Base-by-base conservation (phyloP, 2,113 vertebrate genomes). In the Syrrhaptes paradoxus region DNA sequence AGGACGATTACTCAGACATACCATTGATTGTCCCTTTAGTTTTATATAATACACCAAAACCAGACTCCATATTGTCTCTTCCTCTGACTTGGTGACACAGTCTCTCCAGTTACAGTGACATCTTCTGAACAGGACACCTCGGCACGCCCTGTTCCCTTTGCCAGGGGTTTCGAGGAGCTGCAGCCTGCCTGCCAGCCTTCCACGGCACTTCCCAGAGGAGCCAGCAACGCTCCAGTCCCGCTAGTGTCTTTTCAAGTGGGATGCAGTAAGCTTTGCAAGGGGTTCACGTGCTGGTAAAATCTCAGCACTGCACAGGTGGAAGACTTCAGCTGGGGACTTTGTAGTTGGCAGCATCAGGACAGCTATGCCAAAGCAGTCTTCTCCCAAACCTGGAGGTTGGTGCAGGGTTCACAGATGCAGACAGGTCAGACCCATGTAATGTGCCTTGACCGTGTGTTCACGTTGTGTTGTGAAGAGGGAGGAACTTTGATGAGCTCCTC, bases 271-370 rank as follows among this genome's bases (percentile, higher is more conserved):
- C 46, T 81, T 41, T 52, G 48, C 6, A 10, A 74, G 55, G 43
- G 16, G 15, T 68, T 43, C 31, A 4, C 0, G 0, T 48, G 55
- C n/a, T 51, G 36, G 45, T 13, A 51, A 46, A 55, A 26, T 26
- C 46, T 67, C 28, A 32, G 52, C 19, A 2, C 36, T 34, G 43
- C 63, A 5, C 6, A 5, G 28, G 29, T 7, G 17, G 51, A 24
- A 73, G 72, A 29, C 46, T 36, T 41, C n/a, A 70, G 51, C 68
- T 55, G 70, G 15, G 28, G 16, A 12, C 51, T 74, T 41, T 1
- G 5, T 18, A 6, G 14, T 25, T 0, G 0, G 38, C 5, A 10
- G 41, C 36, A 29, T 13, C 28, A 26, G 41, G 13, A 51, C n/a
- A 63, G 59, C 46, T 16, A 10, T 5, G 4, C 11, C 32, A 22